Conservation (phyloP, 2,888 invertebrate genomes). For the Cheilosia scutellata region DNA sequence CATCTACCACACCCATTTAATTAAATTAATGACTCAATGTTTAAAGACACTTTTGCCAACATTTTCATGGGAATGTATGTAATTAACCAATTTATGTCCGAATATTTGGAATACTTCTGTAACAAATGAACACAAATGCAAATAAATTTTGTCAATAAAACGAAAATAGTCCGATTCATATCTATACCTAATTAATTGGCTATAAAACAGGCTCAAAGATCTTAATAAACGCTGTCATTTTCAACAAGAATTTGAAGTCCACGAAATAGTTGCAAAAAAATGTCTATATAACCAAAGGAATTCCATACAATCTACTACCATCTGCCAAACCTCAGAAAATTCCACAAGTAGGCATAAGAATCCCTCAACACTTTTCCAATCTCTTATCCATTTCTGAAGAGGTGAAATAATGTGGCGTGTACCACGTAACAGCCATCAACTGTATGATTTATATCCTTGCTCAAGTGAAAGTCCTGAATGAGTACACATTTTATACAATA, state of each 20-base stretch:
- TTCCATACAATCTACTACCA: conserved; percentile 13
- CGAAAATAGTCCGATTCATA: conserved; percentile 45
- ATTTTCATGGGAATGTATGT: background rate
- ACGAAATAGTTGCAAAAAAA: conserved; percentile 39
- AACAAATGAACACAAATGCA: conserved; percentile 46
- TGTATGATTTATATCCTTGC: conserved; percentile 71
- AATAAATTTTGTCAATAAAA: conserved; percentile 50
- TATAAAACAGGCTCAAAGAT: conserved; percentile 39
- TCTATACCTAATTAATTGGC: conserved; percentile 53
- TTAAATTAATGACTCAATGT: conserved; percentile 7
- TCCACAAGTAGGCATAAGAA: conserved; percentile 60
- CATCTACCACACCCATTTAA: background rate
- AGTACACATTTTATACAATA: conserved; percentile 57
- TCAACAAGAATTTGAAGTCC: conserved; percentile 40
- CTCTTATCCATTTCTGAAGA: conserved; percentile 44
- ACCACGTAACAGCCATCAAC: conserved; percentile 74
- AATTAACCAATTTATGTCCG: conserved; percentile 24
- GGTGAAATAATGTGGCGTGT: conserved; percentile 66
- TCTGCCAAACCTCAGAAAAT: conserved; percentile 69
- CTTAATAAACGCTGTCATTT: conserved; percentile 53
- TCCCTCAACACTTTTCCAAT: conserved; percentile 64
- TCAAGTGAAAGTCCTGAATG: conserved; percentile 70
- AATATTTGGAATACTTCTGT: conserved; percentile 11
- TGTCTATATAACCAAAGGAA: conserved; percentile 5
- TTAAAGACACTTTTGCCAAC: background rate